A percentile compares a stretch with the other conserved stretches of the same genome.
These are phyloP conservation scores for Cynopterus brachyotis DNA, from an alignment of 2,113 vertebrate genomes.

Conservation along the genomic window DNA sequence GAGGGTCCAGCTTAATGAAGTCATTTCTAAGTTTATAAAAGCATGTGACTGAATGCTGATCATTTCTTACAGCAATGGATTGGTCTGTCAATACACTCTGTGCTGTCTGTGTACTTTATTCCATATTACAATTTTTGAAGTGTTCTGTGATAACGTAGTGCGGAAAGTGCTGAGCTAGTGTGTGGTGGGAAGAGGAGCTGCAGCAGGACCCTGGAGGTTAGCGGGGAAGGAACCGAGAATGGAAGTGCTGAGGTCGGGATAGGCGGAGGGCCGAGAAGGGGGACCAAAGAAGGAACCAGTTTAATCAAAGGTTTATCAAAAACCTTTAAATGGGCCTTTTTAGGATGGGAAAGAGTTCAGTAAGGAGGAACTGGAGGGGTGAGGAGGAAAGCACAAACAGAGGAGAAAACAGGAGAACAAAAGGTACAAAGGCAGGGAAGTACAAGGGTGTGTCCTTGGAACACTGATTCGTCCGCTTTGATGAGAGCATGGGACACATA, in stretches of 20 bases:
- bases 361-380: neutral
- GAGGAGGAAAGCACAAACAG: neutral
- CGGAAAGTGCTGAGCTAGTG: neutral
- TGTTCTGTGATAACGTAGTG: neutral
- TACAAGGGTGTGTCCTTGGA: neutral
- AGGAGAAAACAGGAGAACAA: neutral
- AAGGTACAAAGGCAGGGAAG: neutral
- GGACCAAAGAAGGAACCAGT: neutral
- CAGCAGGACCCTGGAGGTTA: neutral
- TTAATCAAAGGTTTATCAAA: neutral
- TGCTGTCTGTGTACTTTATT: neutral
- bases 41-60: neutral
- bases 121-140: neutral
- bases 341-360: neutral
- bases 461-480: neutral
- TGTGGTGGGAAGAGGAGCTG: neutral
- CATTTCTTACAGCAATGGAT: neutral
- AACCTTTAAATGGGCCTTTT: neutral
- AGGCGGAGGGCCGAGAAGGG: neutral
- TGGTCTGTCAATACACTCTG: neutral
- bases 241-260: accelerated
- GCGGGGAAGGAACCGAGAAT: neutral
- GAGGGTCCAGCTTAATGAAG: neutral
- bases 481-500: neutral
- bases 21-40: neutral